Evolutionary conservation across 2,888 invertebrate genomes (phyloP).

Genomic region (Rhamphomyia laevipes): DNA sequence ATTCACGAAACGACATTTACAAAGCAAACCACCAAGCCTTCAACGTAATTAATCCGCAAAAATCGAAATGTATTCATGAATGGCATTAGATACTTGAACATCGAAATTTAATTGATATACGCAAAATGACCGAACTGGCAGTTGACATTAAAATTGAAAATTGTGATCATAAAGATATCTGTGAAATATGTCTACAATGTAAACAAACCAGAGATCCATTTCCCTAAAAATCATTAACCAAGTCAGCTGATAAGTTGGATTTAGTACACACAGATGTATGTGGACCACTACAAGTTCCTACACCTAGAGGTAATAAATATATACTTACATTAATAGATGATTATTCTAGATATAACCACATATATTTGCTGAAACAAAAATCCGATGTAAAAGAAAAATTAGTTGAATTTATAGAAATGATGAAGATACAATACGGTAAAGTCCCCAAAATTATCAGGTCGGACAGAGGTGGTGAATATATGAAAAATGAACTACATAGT

Average conservation of each 20-base stretch:
- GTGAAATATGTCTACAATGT: slow-evolving; percentile 14
- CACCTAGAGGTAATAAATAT: slow-evolving; percentile 19
- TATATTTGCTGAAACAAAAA: slow-evolving; percentile 15
- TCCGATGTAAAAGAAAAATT: slow-evolving; percentile 8
- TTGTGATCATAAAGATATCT: slow-evolving; percentile 10
- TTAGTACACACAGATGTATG: slow-evolving; percentile 23
- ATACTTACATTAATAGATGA: slow-evolving; percentile 24
- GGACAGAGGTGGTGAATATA: slow-evolving; percentile 18
- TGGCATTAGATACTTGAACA: slow-evolving; percentile 15
- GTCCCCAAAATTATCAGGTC: slow-evolving; percentile 4
- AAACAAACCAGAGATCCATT: slow-evolving; percentile 17
- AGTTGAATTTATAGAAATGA: neutral
- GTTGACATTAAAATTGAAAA: slow-evolving; percentile 9
- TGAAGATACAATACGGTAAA: slow-evolving; percentile 5
- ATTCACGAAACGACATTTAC: slow-evolving; percentile 3
- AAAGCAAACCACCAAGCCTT: neutral
- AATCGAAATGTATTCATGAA: slow-evolving; percentile 11
- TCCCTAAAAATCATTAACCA: slow-evolving; percentile 16
- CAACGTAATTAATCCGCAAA: neutral
- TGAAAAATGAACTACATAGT: slow-evolving; percentile 10
- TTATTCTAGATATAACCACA: slow-evolving; percentile 18
- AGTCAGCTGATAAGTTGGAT: slow-evolving; percentile 14
- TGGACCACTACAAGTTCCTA: slow-evolving; percentile 21
- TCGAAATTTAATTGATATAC: slow-evolving; percentile 8
- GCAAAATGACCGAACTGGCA: slow-evolving; percentile 5